These are phyloP conservation scores for Aeoliscus strigatus DNA, from an alignment of 2,797 vertebrate species.

Conservation along the genomic window DNA sequence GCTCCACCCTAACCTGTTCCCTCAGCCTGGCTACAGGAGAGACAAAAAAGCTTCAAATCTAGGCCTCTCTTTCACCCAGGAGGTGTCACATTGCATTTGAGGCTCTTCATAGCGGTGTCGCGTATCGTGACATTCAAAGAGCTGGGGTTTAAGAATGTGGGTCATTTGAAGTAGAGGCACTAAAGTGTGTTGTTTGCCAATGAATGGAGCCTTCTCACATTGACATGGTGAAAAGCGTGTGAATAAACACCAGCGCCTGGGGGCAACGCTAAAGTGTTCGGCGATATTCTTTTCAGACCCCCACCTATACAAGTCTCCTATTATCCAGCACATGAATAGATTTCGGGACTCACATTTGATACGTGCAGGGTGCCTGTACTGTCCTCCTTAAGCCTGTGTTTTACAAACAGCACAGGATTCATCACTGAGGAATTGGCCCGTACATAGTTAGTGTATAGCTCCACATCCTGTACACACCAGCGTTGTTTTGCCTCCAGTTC, in stretches of 20 bases:
- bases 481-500: constrained; percentile 40
- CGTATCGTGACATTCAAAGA: constrained; percentile 72
- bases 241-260: constrained; percentile 75
- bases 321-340: constrained; percentile 66
- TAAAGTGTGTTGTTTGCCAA: constrained; percentile 76
- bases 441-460: constrained; percentile 20
- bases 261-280: constrained; percentile 69
- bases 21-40: constrained; percentile 27
- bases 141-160: constrained; percentile 73
- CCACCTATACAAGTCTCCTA: constrained; percentile 67
- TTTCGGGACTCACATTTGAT: constrained; percentile 56
- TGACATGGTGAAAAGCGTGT: constrained; percentile 75
- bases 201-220: constrained; percentile 78
- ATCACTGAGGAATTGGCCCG: constrained; percentile 41
- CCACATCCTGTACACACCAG: constrained; percentile 28
- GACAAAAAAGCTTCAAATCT: constrained; percentile 63
- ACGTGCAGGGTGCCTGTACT: constrained; percentile 37
- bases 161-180: constrained; percentile 80
- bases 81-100: constrained; percentile 71
- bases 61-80: constrained; percentile 65
- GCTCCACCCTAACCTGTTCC: constrained; percentile 17
- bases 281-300: constrained; percentile 64
- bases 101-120: constrained; percentile 67
- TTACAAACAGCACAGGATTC: no score
- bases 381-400: no score